Base-by-base conservation (phyloP, 2,888 invertebrate genomes). In the Hirtodrosophila histrioides region DNA sequence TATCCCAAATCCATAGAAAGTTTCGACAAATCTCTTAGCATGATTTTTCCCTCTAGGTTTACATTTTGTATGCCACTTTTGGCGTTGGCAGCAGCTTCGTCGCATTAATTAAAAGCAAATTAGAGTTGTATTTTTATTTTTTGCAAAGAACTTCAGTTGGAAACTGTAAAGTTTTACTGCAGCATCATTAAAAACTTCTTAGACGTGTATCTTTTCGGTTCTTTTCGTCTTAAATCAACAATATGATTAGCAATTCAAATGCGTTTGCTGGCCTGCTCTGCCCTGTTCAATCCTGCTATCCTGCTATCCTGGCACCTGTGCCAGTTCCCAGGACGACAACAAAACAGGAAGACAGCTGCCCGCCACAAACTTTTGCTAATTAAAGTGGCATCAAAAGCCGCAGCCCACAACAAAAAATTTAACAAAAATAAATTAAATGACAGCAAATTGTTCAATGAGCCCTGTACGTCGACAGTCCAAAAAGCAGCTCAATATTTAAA, bases 111-210 rank as follows among this genome's bases (percentile, higher is more conserved):
- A 81, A 81, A 85, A 82, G 29, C 71, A 75, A 79, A 82, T 81
- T 81, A 82, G 62, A 66, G 56, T 56, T 68, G 63, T 4, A 2
- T 29, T 46, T 54, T 6, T 17, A 17, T 68, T 24, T 40, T 55
- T 8, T 9, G 3, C 8, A 8, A 44, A 17, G 17, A 17, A 41
- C 35, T 53, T 55, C 41, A 51, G 57, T 51, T 46, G 12, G 23
- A 50, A 50, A 62, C 51, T 69, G 29, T 58, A 46, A 78, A 69
- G 67, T 75, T 71, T 66, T 45, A 50, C 67, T 69, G 69, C 79
- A 67, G 68, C 85, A 79, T 85, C 81, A 81, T 81, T 85, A 81
- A 81, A 85, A 85, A 85, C 75, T 85, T 81, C 79, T 85, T 75
- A 79, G 77, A 48, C 56, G 37, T 63, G 66, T 66, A 69, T 60